phyloP scores from a whole-genome alignment of 2,113 vertebrate species.

The Machaerirhynchus nigripectus region DNA sequence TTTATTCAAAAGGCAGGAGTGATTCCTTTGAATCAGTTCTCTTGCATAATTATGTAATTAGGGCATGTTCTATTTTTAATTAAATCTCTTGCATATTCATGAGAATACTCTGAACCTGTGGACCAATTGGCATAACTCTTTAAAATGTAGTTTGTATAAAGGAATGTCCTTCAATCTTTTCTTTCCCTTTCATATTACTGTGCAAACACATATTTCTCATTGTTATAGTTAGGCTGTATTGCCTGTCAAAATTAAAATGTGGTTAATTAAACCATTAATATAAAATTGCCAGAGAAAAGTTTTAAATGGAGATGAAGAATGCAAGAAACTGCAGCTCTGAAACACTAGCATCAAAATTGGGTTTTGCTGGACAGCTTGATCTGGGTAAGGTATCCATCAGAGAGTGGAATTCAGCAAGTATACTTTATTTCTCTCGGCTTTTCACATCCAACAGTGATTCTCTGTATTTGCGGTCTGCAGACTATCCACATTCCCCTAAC shows the following conservation, averaged over 20 bases:
- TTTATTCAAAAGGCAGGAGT: constrained; percentile 51
- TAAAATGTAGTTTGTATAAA: not conserved
- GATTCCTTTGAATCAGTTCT: constrained; percentile 40
- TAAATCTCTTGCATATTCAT: constrained; percentile 56
- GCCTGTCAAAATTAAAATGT: not conserved
- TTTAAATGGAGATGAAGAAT: not conserved
- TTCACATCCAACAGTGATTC: not conserved
- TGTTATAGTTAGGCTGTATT: not conserved
- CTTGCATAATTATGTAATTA: constrained; percentile 58
- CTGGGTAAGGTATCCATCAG: not conserved
- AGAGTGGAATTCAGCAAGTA: not conserved
- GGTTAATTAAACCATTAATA: not conserved
- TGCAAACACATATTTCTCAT: not conserved
- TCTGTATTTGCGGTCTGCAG: not conserved
- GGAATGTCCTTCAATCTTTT: not conserved
- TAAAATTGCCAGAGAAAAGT: not conserved
- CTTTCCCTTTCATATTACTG: not conserved
- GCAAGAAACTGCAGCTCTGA: not conserved
- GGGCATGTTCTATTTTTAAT: constrained; percentile 60
- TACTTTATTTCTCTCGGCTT: not conserved
- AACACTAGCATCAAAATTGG: not conserved
- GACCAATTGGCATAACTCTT: not conserved
- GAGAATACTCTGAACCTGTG: constrained; percentile 22
- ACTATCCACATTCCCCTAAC: not conserved
- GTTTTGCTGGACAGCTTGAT: not conserved